A percentile compares a stretch with the other conserved stretches of the same genome.
Conservation (phyloP, 1,140 invertebrate genomes). For the Pseudobourletiella spinata region DNA sequence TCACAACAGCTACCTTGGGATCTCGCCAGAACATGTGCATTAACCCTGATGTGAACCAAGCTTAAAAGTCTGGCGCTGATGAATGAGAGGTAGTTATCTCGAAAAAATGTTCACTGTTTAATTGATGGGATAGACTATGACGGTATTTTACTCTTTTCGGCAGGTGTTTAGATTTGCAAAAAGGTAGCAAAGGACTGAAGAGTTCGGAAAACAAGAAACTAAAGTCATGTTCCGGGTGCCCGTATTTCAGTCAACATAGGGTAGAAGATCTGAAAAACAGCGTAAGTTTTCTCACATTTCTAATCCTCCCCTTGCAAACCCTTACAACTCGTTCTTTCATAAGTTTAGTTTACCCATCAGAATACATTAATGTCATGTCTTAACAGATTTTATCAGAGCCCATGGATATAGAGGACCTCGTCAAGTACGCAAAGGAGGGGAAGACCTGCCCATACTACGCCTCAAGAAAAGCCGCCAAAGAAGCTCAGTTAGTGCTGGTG, state of each 20-base stretch:
- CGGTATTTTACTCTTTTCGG: no score
- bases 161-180: constrained; percentile 79
- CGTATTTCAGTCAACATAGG: constrained; percentile 55
- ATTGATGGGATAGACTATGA: no score
- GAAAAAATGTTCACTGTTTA: constrained; percentile 6
- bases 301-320: no score
- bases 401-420: constrained; percentile 81
- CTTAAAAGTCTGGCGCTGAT: constrained; percentile 71
- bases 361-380: no score
- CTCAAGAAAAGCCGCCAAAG: constrained; percentile 62
- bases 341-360: no score
- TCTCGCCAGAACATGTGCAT: constrained; percentile 89
- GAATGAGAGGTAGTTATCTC: constrained; percentile 63
- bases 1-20: constrained; percentile 74
- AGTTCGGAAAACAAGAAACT: constrained; percentile 52
- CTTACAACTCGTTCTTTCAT: no score
- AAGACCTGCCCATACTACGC: constrained; percentile 88
- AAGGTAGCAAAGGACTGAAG: constrained; percentile 52
- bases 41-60: constrained; percentile 66
- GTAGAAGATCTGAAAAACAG: constrained; percentile 50
- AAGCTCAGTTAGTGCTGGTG: constrained; percentile 64
- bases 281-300: no score
- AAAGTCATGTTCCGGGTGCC: constrained; percentile 50
- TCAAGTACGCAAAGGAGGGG: constrained; percentile 53
- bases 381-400: constrained; percentile 60